Conservation (phyloP, 2,113 vertebrate species). For the Hystrix cristata region DNA sequence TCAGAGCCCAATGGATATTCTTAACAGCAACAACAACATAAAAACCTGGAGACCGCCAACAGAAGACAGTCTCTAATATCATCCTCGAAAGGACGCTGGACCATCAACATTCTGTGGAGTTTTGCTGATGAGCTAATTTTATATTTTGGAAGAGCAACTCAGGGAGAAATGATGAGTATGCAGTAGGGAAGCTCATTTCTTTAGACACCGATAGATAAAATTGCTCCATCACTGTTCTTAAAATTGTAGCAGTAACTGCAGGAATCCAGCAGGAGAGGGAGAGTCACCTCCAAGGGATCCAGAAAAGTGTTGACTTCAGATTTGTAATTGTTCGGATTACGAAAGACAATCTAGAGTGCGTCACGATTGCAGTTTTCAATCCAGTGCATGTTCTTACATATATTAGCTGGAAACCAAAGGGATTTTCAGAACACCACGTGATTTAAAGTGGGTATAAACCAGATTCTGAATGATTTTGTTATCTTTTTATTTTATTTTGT, state of each 20-base stretch:
- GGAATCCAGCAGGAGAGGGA: conserved; percentile 94
- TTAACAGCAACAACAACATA: not conserved
- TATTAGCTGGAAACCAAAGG: conserved; percentile 95
- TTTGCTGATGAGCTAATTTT: conserved; percentile 91
- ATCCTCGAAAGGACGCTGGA: not conserved
- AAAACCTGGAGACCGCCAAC: not conserved
- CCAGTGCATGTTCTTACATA: conserved; percentile 95
- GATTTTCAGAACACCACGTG: conserved; percentile 93
- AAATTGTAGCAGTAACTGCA: conserved; percentile 92
- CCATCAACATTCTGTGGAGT: conserved; percentile 80
- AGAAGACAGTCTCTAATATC: not conserved
- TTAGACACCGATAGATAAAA: conserved; percentile 93
- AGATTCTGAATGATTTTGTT: conserved; percentile 94
- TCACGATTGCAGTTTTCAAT: conserved; percentile 93
- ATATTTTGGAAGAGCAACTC: conserved; percentile 93
- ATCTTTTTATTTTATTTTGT: conserved; percentile 90
- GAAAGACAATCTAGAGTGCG: conserved; percentile 93
- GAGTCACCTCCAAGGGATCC: conserved; percentile 93
- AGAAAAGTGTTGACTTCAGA: conserved; percentile 95
- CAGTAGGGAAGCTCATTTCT: conserved; percentile 92
- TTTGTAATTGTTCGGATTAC: conserved; percentile 93
- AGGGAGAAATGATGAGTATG: conserved; percentile 95
- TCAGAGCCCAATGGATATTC: not conserved
- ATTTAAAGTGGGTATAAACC: conserved; percentile 95
- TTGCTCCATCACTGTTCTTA: conserved; percentile 92